Evolutionary conservation across 2,113 vertebrate species (phyloP).

Genomic region (Thamnaconus septentrionalis): DNA sequence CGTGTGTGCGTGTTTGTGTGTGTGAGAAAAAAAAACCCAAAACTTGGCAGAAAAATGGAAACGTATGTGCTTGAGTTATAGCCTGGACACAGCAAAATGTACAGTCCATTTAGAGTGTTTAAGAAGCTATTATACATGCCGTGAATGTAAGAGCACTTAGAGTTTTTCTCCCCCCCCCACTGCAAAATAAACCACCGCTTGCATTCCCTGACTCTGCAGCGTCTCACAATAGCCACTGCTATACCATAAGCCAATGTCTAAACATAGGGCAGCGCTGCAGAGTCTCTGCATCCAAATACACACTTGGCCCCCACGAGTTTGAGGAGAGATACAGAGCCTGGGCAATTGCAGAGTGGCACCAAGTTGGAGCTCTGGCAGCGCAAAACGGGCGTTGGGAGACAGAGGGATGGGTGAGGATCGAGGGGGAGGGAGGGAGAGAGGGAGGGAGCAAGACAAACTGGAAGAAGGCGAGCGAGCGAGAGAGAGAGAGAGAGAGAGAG

Average conservation of each 20-base stretch:
- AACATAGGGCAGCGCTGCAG: constrained; percentile 44
- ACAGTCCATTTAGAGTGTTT: background rate
- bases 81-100: constrained; percentile 5
- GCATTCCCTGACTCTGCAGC: constrained; percentile 30
- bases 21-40: too few species aligned
- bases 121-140: constrained; percentile 6
- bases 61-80: background rate
- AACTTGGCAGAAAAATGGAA: too few species aligned
- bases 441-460: constrained; percentile 2
- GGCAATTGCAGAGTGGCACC: constrained; percentile 63
- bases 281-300: constrained; percentile 46
- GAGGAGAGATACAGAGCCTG: constrained; percentile 51
- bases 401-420: constrained; percentile 21
- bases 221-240: constrained; percentile 31
- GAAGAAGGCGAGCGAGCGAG: constrained; percentile 15
- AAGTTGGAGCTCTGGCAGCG: constrained; percentile 61
- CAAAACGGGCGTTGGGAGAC: background rate
- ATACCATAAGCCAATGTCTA: constrained; percentile 40
- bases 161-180: constrained; percentile 17
- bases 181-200: constrained; percentile 29
- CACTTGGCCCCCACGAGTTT: constrained; percentile 41
- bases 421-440: constrained; percentile 14
- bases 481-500: constrained; percentile 15
- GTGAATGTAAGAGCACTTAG: constrained; percentile 12
- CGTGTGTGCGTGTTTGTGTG: too few species aligned